Evolutionary conservation across 2,888 invertebrate species (phyloP), one percentile per base, ranked within the genome.

Genomic region (Chloromyia formosa): DNA sequence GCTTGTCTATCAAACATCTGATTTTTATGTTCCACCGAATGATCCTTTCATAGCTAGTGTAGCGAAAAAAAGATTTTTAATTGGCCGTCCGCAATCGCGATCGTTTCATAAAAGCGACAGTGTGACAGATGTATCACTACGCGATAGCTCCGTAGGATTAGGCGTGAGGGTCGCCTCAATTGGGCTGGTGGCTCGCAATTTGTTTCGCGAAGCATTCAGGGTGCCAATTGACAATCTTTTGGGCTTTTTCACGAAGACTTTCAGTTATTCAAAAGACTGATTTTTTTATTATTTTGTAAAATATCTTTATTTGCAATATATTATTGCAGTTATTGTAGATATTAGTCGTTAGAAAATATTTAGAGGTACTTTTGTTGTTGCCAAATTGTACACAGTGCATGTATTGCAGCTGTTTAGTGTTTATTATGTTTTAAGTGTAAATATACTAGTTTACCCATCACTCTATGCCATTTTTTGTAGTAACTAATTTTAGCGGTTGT

Each of bases 81-180:
- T 35, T 23, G 7, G 58, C 45, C 2, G 3, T 4, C 45, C 64
- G 12, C 18, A 35, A 10, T 58, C 49, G 9, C 35, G 69, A 42
- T 73, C 75, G 1, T 42, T 75, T 4, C 53, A 71, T 22, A 1
- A n/a, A 1, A 23, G 12, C n/a, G 45, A 56, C 1, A 72, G 35
- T 16, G 7, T 2, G 3, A 61, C 40, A 14, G 58, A 49, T 1
- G 23, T 42, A 0, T n/a, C n/a, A 4, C 45, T 60, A 79, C 76
- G 80, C 56, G 75, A 77, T 1, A 74, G 78, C 12, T 78, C 79
- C 1, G 81, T 82, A 0, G 81, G 84, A 66, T 79, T 84, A 74
- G 83, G 83, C 68, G 83, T 85, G 14, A 82, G 82, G 75, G 77
- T 84, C 66, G 84, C 84, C 12, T 85, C 84, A 9, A 82, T 84